These are phyloP conservation scores for Notarius lentiginosus DNA, from an alignment of 2,113 vertebrate species.

Conservation along the genomic window DNA sequence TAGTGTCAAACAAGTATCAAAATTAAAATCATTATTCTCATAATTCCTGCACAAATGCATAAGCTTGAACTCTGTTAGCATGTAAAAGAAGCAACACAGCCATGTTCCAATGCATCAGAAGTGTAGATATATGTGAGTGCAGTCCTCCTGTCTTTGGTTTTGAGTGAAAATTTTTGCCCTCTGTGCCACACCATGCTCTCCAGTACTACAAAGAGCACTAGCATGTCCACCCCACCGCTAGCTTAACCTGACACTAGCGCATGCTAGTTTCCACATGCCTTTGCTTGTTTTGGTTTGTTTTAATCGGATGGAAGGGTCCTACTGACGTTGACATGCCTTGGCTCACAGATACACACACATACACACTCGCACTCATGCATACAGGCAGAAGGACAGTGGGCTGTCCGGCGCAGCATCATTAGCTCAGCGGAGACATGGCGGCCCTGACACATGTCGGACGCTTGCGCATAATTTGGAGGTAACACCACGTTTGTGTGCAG, in stretches of 20 bases:
- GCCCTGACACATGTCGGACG: conserved; percentile 78
- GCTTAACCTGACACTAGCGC: conserved; percentile 77
- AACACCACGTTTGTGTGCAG: conserved; percentile 70
- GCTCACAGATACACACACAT: conserved; percentile 46
- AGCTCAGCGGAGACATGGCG: conserved; percentile 73
- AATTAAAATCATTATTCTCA: background rate
- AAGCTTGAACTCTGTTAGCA: background rate
- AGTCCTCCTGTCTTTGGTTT: conserved; percentile 14
- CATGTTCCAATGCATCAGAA: conserved; percentile 2
- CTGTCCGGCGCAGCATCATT: conserved; percentile 78
- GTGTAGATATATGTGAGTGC: background rate
- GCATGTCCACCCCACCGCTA: conserved; percentile 68
- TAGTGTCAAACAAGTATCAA: background rate
- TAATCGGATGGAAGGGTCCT: conserved; percentile 77
- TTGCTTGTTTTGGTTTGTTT: conserved; percentile 65
- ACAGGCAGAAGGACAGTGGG: conserved; percentile 75
- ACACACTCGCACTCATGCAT: conserved; percentile 63
- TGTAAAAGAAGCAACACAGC: background rate
- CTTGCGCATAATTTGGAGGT: conserved; percentile 78
- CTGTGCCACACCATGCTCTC: conserved; percentile 32
- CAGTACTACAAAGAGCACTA: conserved; percentile 46
- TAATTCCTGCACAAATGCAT: background rate
- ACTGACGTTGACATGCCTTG: conserved; percentile 56
- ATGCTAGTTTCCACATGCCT: conserved; percentile 71
- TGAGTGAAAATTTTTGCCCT: conserved; percentile 27